These are phyloP conservation scores for Synchiropus splendidus DNA, from an alignment of 2,113 vertebrate genomes.

Conservation along the genomic window DNA sequence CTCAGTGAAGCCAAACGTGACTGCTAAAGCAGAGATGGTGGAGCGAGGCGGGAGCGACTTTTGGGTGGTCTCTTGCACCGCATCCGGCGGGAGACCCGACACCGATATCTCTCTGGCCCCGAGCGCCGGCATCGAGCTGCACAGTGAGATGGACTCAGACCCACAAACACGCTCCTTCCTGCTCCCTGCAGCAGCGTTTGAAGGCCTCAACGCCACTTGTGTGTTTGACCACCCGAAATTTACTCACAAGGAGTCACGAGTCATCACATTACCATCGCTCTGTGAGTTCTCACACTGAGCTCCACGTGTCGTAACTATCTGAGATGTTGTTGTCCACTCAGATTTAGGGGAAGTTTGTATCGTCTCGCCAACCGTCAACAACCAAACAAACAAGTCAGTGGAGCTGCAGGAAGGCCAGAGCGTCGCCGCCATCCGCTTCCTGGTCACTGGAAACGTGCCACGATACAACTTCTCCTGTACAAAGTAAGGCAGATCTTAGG, in stretches of 20 bases:
- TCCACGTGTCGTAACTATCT: too few relatives aligned
- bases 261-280: constrained; percentile 41
- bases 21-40: constrained; percentile 39
- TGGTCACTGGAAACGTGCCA: constrained; percentile 50
- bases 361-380: neutral
- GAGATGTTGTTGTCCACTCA: too few relatives aligned
- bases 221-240: constrained; percentile 51
- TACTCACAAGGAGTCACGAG: constrained; percentile 12
- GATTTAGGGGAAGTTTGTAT: too few relatives aligned
- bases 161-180: constrained; percentile 18
- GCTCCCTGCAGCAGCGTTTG: constrained; percentile 27
- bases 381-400: constrained; percentile 11
- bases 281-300: constrained; percentile 41
- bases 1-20: constrained; percentile 54
- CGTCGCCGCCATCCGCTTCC: constrained; percentile 23
- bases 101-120: constrained; percentile 51
- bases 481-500: constrained; percentile 40
- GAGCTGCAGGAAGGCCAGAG: constrained; percentile 43
- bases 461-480: constrained; percentile 47
- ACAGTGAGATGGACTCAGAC: constrained; percentile 14
- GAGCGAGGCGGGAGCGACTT: constrained; percentile 34
- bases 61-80: constrained; percentile 57
- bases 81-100: constrained; percentile 56
- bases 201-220: constrained; percentile 51
- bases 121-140: constrained; percentile 10